phyloP scores from a whole-genome alignment of 2,888 invertebrate species.

The Fabriciana adippe region DNA sequence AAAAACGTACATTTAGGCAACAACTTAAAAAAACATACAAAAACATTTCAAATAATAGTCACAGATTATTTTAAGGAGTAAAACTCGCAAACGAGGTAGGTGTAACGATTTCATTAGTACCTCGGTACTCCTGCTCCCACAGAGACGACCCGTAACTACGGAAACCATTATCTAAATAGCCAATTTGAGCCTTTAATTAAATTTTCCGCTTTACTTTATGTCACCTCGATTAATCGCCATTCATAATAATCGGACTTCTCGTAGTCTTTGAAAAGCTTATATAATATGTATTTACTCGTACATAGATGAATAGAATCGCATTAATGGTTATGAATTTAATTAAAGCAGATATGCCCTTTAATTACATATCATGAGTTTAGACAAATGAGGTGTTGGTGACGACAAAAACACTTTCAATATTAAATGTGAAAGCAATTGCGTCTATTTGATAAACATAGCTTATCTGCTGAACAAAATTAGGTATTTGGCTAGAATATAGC shows the following conservation, averaged over 20 bases:
- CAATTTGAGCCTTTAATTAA: slow-evolving; percentile 66
- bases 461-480: too few species aligned
- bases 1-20: too few species aligned
- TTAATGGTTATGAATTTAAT: background rate
- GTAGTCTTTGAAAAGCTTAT: slow-evolving; percentile 1
- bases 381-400: too few species aligned
- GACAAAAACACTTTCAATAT: too few species aligned
- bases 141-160: slow-evolving; percentile 44
- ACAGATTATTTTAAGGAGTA: background rate
- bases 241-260: slow-evolving; percentile 6
- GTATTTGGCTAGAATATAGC: too few species aligned
- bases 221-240: slow-evolving; percentile 35
- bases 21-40: too few species aligned
- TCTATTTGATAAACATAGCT: too few species aligned
- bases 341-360: background rate
- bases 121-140: slow-evolving; percentile 15
- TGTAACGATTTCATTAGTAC: slow-evolving; percentile 22
- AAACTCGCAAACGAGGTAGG: slow-evolving; percentile 2
- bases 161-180: slow-evolving; percentile 57
- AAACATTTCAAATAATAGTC: too few species aligned
- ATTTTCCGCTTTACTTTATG: slow-evolving; percentile 52
- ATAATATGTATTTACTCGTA: background rate
- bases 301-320: background rate
- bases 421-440: too few species aligned
- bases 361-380: background rate